Conservation (phyloP, 2,113 vertebrate species). For the Scopus umbretta region DNA sequence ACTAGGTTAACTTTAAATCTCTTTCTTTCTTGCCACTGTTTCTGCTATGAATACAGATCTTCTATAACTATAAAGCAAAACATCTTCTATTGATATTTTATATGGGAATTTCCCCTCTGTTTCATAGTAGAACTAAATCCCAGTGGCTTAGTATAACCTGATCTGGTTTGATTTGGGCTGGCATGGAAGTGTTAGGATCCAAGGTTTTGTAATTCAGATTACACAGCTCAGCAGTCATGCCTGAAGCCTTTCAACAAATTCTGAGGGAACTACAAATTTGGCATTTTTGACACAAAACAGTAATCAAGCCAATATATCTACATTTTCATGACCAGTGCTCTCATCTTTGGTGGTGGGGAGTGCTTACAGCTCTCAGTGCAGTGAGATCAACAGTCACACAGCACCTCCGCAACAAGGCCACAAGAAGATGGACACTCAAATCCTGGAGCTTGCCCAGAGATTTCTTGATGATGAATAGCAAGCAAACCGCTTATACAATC, state of each 20-base stretch:
- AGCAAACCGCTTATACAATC: not conserved
- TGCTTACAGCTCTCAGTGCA: not conserved
- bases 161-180: not conserved
- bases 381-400: not conserved
- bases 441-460: not conserved
- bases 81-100: not conserved
- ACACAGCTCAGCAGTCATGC: not conserved
- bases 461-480: slow-evolving; percentile 3
- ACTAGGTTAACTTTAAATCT: not conserved
- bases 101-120: not conserved
- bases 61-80: not conserved
- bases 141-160: not conserved
- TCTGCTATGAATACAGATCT: not conserved
- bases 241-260: not conserved
- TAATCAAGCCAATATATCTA: not conserved
- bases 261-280: not conserved
- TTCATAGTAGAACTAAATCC: not conserved
- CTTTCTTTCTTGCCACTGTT: not conserved
- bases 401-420: not conserved
- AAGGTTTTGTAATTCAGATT: not conserved
- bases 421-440: not conserved
- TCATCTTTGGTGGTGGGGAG: not conserved
- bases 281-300: not conserved
- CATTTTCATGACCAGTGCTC: not conserved
- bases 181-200: not conserved